These are phyloP conservation scores for Hemicordylus capensis DNA, from an alignment of 2,113 vertebrate species.

Conservation along the genomic window DNA sequence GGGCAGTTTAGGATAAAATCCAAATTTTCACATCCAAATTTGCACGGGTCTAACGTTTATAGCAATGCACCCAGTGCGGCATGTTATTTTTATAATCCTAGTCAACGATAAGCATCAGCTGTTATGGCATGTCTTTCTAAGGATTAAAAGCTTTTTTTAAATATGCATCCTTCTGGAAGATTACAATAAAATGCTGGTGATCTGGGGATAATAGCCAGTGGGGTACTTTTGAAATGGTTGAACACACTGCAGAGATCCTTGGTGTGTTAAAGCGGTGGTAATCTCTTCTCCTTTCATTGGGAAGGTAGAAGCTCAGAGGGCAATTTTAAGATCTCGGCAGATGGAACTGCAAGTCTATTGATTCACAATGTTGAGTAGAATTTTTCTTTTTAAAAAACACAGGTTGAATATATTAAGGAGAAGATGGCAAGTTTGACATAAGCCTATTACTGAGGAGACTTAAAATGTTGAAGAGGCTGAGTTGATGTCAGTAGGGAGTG, in stretches of 20 bases:
- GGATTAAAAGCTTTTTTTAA: slow-evolving; percentile 19
- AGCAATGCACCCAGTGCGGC: slow-evolving; percentile 21
- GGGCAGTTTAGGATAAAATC: too few relatives aligned
- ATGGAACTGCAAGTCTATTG: not conserved
- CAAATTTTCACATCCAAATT: too few relatives aligned
- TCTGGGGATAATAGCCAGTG: slow-evolving; percentile 15
- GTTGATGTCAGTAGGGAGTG: not conserved
- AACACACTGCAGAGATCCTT: not conserved
- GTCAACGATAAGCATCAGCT: slow-evolving; percentile 36
- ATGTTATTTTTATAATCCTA: slow-evolving; percentile 36
- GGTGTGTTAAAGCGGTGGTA: not conserved
- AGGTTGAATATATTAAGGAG: not conserved
- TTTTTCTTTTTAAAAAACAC: not conserved
- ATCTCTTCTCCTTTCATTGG: not conserved
- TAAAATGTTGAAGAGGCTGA: slow-evolving; percentile 23
- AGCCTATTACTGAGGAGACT: slow-evolving; percentile 8
- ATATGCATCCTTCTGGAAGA: slow-evolving; percentile 29
- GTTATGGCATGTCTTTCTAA: slow-evolving; percentile 37
- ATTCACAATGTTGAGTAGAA: not conserved
- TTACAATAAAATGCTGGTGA: slow-evolving; percentile 12
- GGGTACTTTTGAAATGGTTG: slow-evolving; percentile 12
- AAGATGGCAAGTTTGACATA: slow-evolving; percentile 1
- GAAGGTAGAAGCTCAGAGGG: not conserved
- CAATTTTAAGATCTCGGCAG: not conserved
- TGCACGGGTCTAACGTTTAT: too few relatives aligned